phyloP scores from a whole-genome alignment of 2,113 vertebrate species.

The Caracal caracal region DNA sequence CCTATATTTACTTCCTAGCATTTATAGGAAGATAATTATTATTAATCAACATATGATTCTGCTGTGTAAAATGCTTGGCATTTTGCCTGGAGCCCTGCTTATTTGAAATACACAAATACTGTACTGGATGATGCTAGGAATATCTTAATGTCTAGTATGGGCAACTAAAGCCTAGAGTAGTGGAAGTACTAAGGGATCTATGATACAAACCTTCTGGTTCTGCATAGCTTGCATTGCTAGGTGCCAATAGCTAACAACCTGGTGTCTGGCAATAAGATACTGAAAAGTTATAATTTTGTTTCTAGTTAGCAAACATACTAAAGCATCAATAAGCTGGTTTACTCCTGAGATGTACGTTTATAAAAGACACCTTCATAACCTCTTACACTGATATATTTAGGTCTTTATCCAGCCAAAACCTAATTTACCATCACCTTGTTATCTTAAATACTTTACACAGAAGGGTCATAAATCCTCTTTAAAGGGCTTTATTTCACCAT shows the following conservation, averaged over 20 bases:
- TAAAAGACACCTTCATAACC: slow-evolving; percentile 78
- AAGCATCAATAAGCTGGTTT: background rate
- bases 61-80: slow-evolving; percentile 25
- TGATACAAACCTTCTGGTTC: background rate
- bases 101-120: background rate
- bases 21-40: slow-evolving; percentile 29
- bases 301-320: slow-evolving; percentile 1
- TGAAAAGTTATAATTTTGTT: slow-evolving; percentile 10
- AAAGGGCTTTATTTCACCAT: slow-evolving; percentile 73
- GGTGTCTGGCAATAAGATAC: background rate
- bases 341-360: slow-evolving; percentile 67
- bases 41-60: slow-evolving; percentile 45
- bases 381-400: slow-evolving; percentile 71
- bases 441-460: slow-evolving; percentile 87
- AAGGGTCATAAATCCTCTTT: slow-evolving; percentile 81
- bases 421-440: slow-evolving; percentile 88
- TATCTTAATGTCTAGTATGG: background rate
- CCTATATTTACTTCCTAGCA: slow-evolving; percentile 28
- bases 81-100: slow-evolving; percentile 15
- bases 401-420: slow-evolving; percentile 83
- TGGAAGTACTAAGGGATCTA: background rate
- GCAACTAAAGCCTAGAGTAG: background rate
- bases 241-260: background rate
- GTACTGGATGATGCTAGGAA: background rate
- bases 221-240: background rate